A percentile compares a stretch with the other conserved stretches of the same genome.
These are phyloP conservation scores for Lindbergichthys nudifrons DNA, from an alignment of 2,797 vertebrate genomes.

Conservation along the genomic window DNA sequence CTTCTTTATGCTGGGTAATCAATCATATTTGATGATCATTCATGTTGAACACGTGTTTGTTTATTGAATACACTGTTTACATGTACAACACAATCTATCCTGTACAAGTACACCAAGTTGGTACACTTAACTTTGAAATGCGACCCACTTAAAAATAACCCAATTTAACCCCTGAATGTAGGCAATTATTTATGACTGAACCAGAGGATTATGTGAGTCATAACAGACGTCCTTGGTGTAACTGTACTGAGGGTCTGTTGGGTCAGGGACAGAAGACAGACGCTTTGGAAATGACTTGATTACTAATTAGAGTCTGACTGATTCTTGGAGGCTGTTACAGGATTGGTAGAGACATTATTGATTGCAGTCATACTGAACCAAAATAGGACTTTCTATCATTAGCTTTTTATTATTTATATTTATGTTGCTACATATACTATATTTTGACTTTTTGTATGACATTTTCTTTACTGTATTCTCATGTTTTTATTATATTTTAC, in stretches of 20 bases:
- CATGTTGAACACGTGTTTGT: too few relatives aligned
- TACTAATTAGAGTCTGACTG: slow-evolving; percentile 51
- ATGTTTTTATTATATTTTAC: not conserved
- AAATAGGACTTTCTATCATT: too few relatives aligned
- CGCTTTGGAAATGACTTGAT: slow-evolving; percentile 46
- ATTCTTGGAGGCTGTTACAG: not conserved
- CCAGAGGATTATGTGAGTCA: slow-evolving; percentile 57
- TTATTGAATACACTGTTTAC: too few relatives aligned
- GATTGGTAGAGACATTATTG: not conserved
- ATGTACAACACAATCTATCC: too few relatives aligned
- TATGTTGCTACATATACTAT: not conserved
- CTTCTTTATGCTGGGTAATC: too few relatives aligned
- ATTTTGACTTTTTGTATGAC: not conserved
- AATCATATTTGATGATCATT: too few relatives aligned
- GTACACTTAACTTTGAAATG: too few relatives aligned
- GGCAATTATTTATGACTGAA: slow-evolving; percentile 58
- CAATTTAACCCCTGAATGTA: not conserved
- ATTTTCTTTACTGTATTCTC: too few relatives aligned
- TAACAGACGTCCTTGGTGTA: slow-evolving; percentile 67
- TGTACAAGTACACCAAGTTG: too few relatives aligned
- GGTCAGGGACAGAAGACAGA: slow-evolving; percentile 63
- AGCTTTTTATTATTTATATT: not conserved
- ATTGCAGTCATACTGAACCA: not conserved
- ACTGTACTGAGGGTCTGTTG: slow-evolving; percentile 36
- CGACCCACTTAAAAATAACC: too few relatives aligned